Percentiles rank a stretch among this genome's conserved stretches.
phyloP scores from a whole-genome alignment of 2,797 vertebrate species.

The Gymnoscopelus microlampas region DNA sequence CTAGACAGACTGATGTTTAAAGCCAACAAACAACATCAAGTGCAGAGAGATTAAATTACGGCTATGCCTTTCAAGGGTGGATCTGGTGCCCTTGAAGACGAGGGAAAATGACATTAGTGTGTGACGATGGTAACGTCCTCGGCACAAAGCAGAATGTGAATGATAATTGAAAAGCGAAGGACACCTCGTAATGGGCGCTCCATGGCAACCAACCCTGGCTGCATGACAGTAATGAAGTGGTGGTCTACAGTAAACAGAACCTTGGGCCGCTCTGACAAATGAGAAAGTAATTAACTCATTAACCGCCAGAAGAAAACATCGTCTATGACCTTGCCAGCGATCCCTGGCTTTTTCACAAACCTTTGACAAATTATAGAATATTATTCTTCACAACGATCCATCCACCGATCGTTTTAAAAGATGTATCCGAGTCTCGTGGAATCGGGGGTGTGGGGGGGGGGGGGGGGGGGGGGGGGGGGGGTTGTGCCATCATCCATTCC shows the following conservation, averaged over 20 bases:
- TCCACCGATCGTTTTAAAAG: too few relatives aligned
- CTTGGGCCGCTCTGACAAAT: constrained; percentile 70
- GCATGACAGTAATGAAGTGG: constrained; percentile 73
- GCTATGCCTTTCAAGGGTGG: constrained; percentile 26
- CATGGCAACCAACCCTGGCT: constrained; percentile 70
- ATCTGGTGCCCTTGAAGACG: constrained; percentile 36
- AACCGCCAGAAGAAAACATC: too few relatives aligned
- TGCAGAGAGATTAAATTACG: constrained; percentile 27
- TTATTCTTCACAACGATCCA: too few relatives aligned
- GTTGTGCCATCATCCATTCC: too few relatives aligned
- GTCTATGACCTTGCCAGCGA: too few relatives aligned
- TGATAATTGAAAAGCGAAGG: constrained; percentile 77
- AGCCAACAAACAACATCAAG: constrained; percentile 19
- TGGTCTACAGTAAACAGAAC: constrained; percentile 75
- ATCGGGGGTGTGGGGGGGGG: too few relatives aligned
- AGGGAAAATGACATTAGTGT: constrained; percentile 49
- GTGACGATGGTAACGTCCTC: constrained; percentile 39
- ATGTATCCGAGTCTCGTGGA: too few relatives aligned
- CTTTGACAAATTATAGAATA: too few relatives aligned
- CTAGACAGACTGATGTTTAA: background rate
- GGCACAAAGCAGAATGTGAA: constrained; percentile 47
- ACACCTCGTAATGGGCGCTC: constrained; percentile 65
- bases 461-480: too few relatives aligned
- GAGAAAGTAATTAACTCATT: constrained; percentile 71
- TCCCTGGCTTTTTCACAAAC: too few relatives aligned